Conservation (phyloP, 2,113 vertebrate species). For the Scytalopus superciliaris region DNA sequence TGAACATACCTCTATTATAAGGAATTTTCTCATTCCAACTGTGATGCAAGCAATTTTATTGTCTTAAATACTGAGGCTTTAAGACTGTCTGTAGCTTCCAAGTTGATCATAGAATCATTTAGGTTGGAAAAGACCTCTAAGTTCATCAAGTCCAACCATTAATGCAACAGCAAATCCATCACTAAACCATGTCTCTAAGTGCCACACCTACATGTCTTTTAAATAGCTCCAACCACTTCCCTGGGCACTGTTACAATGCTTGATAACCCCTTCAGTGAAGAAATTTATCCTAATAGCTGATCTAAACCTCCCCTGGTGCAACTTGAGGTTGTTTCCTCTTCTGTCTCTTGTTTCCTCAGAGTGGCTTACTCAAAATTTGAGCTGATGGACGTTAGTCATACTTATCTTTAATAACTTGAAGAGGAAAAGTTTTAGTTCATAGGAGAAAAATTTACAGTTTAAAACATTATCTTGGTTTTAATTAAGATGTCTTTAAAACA, state of each 20-base stretch:
- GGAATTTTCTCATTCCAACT: not conserved
- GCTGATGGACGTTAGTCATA: not conserved
- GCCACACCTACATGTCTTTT: not conserved
- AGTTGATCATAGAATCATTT: not conserved
- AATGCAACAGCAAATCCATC: not conserved
- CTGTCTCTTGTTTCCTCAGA: not conserved
- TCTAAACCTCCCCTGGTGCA: not conserved
- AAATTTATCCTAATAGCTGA: not conserved
- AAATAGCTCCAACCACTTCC: not conserved
- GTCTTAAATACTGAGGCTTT: not conserved
- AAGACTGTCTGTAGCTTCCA: not conserved
- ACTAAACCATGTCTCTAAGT: not conserved
- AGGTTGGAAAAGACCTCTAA: not conserved
- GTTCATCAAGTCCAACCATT: not conserved
- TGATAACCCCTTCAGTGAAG: not conserved
- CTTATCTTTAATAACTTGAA: not conserved
- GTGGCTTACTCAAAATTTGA: not conserved
- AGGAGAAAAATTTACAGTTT: not conserved
- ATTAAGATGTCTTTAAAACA: not conserved
- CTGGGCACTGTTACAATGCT: not conserved
- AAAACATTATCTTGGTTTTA: not conserved
- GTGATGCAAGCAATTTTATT: not conserved
- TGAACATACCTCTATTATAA: not conserved
- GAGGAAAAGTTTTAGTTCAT: not conserved
- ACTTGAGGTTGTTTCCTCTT: not conserved